These are phyloP conservation scores for Tauraco hartlaubi DNA, from an alignment of 2,797 vertebrate genomes.

Conservation along the genomic window DNA sequence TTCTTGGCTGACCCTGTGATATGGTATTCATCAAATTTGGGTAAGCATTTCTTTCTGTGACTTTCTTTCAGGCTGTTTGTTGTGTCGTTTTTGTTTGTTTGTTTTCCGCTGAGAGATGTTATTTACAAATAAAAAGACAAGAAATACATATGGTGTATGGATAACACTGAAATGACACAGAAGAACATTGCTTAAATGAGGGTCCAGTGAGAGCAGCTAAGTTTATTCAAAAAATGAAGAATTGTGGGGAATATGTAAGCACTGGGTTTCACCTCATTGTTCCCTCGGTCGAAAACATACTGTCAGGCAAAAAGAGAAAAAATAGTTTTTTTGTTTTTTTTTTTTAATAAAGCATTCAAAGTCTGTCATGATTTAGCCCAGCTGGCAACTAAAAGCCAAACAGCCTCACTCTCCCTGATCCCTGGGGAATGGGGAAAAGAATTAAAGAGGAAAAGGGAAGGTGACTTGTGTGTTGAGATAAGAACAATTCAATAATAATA, in stretches of 20 bases:
- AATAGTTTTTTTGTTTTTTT: neutral
- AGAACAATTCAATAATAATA: too few relatives aligned
- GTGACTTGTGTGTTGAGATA: too few relatives aligned
- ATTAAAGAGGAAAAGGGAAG: too few relatives aligned
- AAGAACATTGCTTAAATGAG: neutral
- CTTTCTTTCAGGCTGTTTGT: neutral
- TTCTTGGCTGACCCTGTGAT: neutral
- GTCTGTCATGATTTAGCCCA: too few relatives aligned
- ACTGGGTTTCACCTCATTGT: neutral
- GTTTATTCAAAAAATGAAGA: neutral
- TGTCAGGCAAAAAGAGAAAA: neutral
- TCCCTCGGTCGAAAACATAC: neutral
- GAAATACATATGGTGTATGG: neutral
- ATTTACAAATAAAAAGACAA: neutral
- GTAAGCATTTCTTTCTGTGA: neutral
- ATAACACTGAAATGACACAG: neutral
- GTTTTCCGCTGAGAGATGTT: neutral
- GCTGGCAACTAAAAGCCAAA: too few relatives aligned
- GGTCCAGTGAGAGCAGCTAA: neutral
- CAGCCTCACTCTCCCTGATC: too few relatives aligned
- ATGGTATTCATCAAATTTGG: neutral
- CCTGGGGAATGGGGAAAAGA: too few relatives aligned
- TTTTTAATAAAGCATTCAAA: neutral
- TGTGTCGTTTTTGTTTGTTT: neutral
- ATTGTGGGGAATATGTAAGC: neutral